Evolutionary conservation across 2,113 vertebrate genomes (phyloP).

Genomic region (Speoplatyrhinus poulsoni): DNA sequence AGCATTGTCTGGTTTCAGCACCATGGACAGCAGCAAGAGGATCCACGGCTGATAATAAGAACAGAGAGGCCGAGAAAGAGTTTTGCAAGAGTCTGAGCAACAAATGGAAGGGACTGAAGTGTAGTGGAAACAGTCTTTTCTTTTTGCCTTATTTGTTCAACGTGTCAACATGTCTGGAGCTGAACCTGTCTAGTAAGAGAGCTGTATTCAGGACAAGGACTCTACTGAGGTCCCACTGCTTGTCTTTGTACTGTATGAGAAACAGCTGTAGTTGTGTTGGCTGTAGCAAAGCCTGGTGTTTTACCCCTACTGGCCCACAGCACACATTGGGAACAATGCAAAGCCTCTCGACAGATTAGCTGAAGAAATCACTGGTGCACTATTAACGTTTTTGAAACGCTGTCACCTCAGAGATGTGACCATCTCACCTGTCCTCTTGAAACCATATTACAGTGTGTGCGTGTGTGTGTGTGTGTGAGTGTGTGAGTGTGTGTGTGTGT

Average conservation of each 20-base stretch:
- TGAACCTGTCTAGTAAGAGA: background rate
- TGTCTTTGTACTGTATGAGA: background rate
- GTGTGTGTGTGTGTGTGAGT: background rate
- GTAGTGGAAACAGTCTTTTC: constrained; percentile 23
- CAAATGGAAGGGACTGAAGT: constrained; percentile 35
- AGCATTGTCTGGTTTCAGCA: constrained; percentile 53
- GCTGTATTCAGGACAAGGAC: background rate
- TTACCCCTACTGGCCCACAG: constrained; percentile 11
- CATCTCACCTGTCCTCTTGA: constrained; percentile 15
- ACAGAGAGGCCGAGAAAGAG: background rate
- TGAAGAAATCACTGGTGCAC: constrained; percentile 53
- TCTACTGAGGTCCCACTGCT: background rate
- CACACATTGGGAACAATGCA: constrained; percentile 41
- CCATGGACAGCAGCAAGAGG: constrained; percentile 55
- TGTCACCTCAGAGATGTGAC: constrained; percentile 27
- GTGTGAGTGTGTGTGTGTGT: background rate
- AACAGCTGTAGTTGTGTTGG: background rate
- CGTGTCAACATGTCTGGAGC: background rate
- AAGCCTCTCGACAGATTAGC: constrained; percentile 63
- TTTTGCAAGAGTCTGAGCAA: constrained; percentile 40
- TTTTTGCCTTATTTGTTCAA: constrained; percentile 16
- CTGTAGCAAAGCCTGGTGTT: background rate
- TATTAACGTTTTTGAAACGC: constrained; percentile 55
- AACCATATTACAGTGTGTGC: background rate
- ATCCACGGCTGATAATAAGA: background rate